Percentiles rank a stretch among this genome's conserved stretches.
phyloP scores from a whole-genome alignment of 2,797 vertebrate genomes.

The Poeciliopsis infans region DNA sequence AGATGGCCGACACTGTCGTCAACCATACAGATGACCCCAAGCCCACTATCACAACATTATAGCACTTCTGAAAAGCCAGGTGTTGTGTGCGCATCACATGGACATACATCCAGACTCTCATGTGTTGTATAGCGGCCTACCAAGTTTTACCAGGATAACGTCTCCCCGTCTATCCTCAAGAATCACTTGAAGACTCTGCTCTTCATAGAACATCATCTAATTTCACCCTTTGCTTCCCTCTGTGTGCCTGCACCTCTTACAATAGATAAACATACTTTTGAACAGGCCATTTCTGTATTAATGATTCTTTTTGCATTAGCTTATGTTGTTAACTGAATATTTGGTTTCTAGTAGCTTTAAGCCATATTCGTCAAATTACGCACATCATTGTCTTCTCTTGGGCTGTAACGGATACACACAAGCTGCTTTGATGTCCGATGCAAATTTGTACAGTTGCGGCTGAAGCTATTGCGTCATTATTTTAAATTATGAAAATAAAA shows the following conservation, averaged over 20 bases:
- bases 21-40: background rate
- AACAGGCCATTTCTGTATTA: background rate
- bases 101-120: background rate
- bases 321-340: too few species aligned
- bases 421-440: background rate
- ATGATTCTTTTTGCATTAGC: background rate
- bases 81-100: background rate
- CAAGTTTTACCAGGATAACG: background rate
- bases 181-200: background rate
- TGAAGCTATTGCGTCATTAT: background rate
- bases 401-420: slow-evolving; percentile 1
- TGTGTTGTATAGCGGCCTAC: background rate
- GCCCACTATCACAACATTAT: background rate
- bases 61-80: background rate
- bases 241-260: background rate
- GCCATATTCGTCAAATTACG: too few species aligned
- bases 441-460: background rate
- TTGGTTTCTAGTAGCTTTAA: background rate
- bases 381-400: background rate
- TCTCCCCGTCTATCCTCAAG: background rate
- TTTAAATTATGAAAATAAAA: background rate
- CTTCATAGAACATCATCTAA: background rate
- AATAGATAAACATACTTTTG: background rate
- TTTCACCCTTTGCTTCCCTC: background rate
- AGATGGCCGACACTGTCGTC: background rate